A percentile compares a stretch with the other conserved stretches of the same genome.
Conservation (phyloP, 1,140 invertebrate species). For the Phymorhynchus buccinoides region DNA sequence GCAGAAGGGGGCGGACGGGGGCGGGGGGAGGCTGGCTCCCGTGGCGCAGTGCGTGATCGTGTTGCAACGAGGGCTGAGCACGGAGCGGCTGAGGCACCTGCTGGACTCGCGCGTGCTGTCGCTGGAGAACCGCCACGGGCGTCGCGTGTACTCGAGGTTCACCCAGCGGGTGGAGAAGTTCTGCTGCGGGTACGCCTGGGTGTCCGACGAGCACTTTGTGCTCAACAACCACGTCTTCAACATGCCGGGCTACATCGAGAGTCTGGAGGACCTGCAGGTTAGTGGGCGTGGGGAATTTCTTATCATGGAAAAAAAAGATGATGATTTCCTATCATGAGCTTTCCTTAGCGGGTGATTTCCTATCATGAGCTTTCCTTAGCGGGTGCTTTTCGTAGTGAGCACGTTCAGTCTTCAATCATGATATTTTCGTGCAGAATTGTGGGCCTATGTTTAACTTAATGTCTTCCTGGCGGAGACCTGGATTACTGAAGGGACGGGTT, state of each 20-base stretch:
- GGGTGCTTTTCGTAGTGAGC: too few species aligned
- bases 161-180: conserved; percentile 70
- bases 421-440: too few species aligned
- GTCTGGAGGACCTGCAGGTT: conserved; percentile 67
- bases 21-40: conserved; percentile 62
- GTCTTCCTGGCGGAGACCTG: too few species aligned
- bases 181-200: conserved; percentile 75
- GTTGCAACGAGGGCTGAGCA: conserved; percentile 74
- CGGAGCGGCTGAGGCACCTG: conserved; percentile 73
- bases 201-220: conserved; percentile 74
- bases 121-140: conserved; percentile 70
- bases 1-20: conserved; percentile 48
- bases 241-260: conserved; percentile 67
- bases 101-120: conserved; percentile 73
- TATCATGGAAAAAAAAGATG: too few species aligned
- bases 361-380: too few species aligned
- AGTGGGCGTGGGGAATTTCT: not conserved
- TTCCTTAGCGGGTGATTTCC: too few species aligned
- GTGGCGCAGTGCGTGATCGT: conserved; percentile 76
- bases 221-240: conserved; percentile 77
- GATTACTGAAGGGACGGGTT: too few species aligned
- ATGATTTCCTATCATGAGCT: too few species aligned
- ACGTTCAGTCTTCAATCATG: too few species aligned
- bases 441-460: too few species aligned
- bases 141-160: conserved; percentile 75